Conservation (phyloP, 2,888 invertebrate species). For the Noctua pronuba region DNA sequence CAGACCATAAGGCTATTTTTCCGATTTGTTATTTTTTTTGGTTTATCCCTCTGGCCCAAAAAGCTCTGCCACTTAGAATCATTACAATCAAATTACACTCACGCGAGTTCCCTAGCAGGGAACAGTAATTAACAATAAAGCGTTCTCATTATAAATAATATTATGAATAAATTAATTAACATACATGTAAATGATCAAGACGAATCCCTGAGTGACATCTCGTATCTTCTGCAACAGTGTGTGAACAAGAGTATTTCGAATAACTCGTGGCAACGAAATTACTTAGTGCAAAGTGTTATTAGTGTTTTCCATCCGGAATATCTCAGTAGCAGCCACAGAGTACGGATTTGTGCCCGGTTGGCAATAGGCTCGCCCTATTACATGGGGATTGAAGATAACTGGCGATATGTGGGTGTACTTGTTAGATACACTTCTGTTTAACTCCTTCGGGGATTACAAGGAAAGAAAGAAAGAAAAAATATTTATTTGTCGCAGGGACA, state of each 20-base stretch:
- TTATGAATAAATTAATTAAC: conserved; percentile 47
- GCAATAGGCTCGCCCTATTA: no score
- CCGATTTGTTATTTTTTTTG: no score
- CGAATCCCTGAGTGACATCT: conserved; percentile 8
- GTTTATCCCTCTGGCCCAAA: no score
- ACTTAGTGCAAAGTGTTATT: background rate
- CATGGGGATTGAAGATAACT: no score
- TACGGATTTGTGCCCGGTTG: no score
- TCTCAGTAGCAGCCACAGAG: no score
- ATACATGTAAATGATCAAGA: conserved; percentile 24
- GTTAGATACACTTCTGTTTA: no score
- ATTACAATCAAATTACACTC: conserved; percentile 39
- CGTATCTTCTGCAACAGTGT: background rate
- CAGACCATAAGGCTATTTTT: no score
- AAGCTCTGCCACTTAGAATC: background rate
- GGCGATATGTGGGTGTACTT: no score
- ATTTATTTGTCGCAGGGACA: no score
- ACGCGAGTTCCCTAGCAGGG: background rate
- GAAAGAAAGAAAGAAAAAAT: no score
- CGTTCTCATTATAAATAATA: conserved; percentile 32
- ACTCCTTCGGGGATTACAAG: background rate
- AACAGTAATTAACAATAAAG: conserved; percentile 42
- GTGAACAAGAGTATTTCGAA: background rate
- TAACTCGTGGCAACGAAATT: background rate
- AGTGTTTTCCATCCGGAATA: background rate